Percentiles rank a stretch among this genome's conserved stretches.
Evolutionary conservation across 2,888 invertebrate species (phyloP).

Genomic region (Folsomia manolachei): DNA sequence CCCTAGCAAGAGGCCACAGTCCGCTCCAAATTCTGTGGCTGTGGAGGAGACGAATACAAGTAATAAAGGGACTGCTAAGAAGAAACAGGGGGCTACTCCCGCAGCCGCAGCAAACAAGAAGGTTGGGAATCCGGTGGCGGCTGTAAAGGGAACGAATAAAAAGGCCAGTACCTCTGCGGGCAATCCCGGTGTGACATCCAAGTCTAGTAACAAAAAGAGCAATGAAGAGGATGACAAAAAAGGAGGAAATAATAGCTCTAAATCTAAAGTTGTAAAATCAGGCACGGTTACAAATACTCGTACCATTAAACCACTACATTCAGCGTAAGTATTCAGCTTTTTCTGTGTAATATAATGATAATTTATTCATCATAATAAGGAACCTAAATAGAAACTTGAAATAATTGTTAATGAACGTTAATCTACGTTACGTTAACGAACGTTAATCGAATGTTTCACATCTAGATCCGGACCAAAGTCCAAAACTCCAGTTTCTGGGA

Average conservation of each 20-base stretch:
- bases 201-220: background rate
- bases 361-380: no score
- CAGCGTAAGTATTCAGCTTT: background rate
- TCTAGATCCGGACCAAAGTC: background rate
- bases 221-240: background rate
- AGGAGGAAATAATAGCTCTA: background rate
- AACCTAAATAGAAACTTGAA: no score
- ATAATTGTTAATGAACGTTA: no score
- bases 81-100: background rate
- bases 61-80: background rate
- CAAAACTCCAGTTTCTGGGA: background rate
- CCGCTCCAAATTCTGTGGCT: background rate
- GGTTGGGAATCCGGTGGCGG: background rate
- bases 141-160: background rate
- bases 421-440: no score
- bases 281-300: slow-evolving; percentile 14
- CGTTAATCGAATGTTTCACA: no score
- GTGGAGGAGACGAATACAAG: background rate
- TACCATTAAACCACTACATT: slow-evolving; percentile 6
- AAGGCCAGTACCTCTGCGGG: background rate
- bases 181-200: background rate
- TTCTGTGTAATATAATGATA: background rate
- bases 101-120: background rate
- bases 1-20: background rate
- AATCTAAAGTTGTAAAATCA: slow-evolving; percentile 15